A percentile compares a stretch with the other conserved stretches of the same genome.
Evolutionary conservation across 2,113 vertebrate species (phyloP).

Genomic region (Pseudopipra pipra): DNA sequence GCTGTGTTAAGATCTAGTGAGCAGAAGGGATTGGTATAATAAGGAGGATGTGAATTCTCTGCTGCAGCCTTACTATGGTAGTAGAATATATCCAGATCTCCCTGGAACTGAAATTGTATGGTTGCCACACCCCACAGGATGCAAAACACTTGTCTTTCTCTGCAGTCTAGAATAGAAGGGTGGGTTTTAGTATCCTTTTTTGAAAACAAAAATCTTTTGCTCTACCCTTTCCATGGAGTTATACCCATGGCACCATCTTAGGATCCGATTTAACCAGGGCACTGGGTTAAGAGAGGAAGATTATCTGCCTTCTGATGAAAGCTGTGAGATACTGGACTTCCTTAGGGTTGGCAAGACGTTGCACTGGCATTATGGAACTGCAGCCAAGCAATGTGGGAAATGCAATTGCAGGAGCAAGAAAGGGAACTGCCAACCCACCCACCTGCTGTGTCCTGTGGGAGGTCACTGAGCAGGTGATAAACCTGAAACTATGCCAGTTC

Average conservation of each 20-base stretch:
- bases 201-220: background rate
- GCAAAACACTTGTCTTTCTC: background rate
- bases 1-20: background rate
- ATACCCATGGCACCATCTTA: background rate
- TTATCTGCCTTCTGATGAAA: background rate
- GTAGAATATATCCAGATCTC: background rate
- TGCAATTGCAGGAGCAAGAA: background rate
- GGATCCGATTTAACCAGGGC: background rate
- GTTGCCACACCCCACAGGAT: fast-evolving
- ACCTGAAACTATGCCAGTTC: background rate
- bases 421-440: background rate
- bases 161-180: background rate
- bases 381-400: background rate
- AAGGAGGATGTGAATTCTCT: background rate
- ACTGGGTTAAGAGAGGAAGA: background rate
- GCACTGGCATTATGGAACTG: background rate
- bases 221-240: background rate
- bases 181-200: background rate
- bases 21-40: background rate
- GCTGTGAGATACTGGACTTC: background rate
- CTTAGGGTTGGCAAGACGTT: background rate
- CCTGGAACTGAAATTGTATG: background rate
- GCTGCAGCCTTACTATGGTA: background rate
- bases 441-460: background rate
- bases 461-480: background rate